phyloP scores from a whole-genome alignment of 1,140 invertebrate species.

The Pemphigus obesinymphae region DNA sequence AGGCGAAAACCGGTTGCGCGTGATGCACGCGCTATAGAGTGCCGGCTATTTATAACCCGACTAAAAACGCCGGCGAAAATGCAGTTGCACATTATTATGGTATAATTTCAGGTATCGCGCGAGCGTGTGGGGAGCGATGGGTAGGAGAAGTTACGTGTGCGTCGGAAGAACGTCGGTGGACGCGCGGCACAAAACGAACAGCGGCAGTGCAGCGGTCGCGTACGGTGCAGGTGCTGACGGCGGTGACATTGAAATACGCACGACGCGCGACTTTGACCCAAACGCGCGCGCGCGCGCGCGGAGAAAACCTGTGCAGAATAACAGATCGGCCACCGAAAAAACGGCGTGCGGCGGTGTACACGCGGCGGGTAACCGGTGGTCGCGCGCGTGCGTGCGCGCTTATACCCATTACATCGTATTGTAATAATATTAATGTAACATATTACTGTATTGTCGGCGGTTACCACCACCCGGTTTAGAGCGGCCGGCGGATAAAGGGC shows the following conservation, averaged over 20 bases:
- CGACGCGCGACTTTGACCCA: not conserved
- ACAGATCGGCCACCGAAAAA: not conserved
- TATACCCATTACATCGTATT: too few species aligned
- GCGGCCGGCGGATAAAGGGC: not conserved
- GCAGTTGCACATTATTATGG: too few species aligned
- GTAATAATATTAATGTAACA: too few species aligned
- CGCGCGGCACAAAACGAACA: too few species aligned
- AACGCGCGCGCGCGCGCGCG: not conserved
- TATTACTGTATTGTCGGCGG: not conserved
- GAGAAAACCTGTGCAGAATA: not conserved
- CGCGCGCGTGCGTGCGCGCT: too few species aligned
- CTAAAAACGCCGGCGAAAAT: too few species aligned
- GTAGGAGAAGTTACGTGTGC: not conserved
- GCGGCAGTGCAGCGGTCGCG: not conserved
- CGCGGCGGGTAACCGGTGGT: not conserved
- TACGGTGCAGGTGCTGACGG: not conserved
- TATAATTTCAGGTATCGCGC: too few species aligned
- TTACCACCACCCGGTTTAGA: not conserved
- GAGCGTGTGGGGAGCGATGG: too few species aligned
- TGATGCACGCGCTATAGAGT: too few species aligned
- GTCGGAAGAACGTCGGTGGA: not conserved
- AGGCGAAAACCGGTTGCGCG: too few species aligned
- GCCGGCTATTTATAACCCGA: too few species aligned
- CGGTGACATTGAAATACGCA: not conserved
- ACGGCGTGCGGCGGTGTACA: not conserved